A percentile compares a stretch with the other conserved stretches of the same genome.
phyloP scores from a whole-genome alignment of 2,888 invertebrate species.

The Spodoptera picta region DNA sequence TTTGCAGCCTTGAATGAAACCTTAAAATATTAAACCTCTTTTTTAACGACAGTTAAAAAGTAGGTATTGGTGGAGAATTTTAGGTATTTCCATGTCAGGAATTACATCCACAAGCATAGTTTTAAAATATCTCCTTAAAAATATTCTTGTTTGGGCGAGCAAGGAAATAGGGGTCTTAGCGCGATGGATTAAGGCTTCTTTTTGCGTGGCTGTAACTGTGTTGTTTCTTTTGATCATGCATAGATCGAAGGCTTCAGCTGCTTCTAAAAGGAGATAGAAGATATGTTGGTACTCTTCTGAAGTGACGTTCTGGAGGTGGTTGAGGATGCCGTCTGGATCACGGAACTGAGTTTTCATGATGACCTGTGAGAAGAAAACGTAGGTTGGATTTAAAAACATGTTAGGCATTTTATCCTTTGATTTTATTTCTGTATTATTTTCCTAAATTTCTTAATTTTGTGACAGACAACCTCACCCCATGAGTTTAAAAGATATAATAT shows the following conservation, averaged over 20 bases:
- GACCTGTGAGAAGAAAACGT: conserved; percentile 81
- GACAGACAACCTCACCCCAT: too few relatives aligned
- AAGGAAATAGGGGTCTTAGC: conserved; percentile 91
- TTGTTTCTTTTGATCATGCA: conserved; percentile 93
- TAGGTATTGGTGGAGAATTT: conserved; percentile 90
- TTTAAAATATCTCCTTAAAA: conserved; percentile 89
- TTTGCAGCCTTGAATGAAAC: conserved; percentile 59
- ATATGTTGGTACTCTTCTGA: conserved; percentile 84
- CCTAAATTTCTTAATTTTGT: too few relatives aligned
- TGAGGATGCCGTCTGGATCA: conserved; percentile 94
- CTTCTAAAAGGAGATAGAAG: conserved; percentile 91
- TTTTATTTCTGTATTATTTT: too few relatives aligned
- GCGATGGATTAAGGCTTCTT: conserved; percentile 89
- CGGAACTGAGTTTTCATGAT: conserved; percentile 95
- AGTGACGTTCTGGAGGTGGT: conserved; percentile 92
- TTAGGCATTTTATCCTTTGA: not conserved
- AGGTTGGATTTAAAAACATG: not conserved
- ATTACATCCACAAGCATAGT: conserved; percentile 88
- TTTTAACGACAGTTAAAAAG: conserved; percentile 90
- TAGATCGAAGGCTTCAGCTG: conserved; percentile 93
- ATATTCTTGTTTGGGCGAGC: conserved; percentile 90
- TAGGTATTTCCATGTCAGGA: conserved; percentile 90
- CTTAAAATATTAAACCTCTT: conserved; percentile 40
- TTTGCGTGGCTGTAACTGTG: conserved; percentile 90
- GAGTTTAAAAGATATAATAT: too few relatives aligned